Percentiles rank a stretch among this genome's conserved stretches.
Conservation (phyloP, 2,797 vertebrate species). For the Clarias fuscus region DNA sequence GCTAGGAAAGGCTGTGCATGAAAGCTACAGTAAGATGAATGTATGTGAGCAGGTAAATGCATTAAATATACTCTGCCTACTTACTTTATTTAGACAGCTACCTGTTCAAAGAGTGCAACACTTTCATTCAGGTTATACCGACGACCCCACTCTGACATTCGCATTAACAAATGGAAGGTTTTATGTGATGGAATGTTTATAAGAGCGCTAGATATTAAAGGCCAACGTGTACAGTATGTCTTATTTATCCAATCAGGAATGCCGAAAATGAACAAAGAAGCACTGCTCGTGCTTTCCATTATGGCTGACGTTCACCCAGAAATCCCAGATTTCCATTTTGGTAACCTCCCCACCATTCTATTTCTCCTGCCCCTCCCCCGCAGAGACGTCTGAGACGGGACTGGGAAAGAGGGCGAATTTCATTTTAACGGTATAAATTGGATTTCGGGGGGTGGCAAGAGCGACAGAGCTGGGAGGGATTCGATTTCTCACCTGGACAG, state of each 20-base stretch:
- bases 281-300: slow-evolving; percentile 16
- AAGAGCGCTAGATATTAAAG: slow-evolving; percentile 6
- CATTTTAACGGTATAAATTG: slow-evolving; percentile 52
- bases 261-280: slow-evolving; percentile 39
- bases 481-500: slow-evolving; percentile 34
- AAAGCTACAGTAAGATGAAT: slow-evolving; percentile 39
- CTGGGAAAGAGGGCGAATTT: slow-evolving; percentile 27
- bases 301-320: slow-evolving; percentile 15
- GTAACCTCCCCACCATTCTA: not conserved
- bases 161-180: not conserved
- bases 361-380: not conserved
- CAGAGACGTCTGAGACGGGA: not conserved
- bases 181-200: slow-evolving; percentile 34
- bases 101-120: not conserved
- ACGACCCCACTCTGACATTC: not conserved
- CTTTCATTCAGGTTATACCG: not conserved
- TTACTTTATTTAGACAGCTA: slow-evolving; percentile 20
- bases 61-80: slow-evolving; percentile 31
- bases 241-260: slow-evolving; percentile 12
- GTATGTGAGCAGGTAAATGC: not conserved
- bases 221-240: not conserved
- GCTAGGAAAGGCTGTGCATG: slow-evolving; percentile 12
- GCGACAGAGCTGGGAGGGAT: slow-evolving; percentile 29
- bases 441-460: slow-evolving; percentile 27
- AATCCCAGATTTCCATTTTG: slow-evolving; percentile 39